These are phyloP conservation scores for Mylabris phalerata DNA, from an alignment of 1,140 invertebrate species.

Conservation along the genomic window DNA sequence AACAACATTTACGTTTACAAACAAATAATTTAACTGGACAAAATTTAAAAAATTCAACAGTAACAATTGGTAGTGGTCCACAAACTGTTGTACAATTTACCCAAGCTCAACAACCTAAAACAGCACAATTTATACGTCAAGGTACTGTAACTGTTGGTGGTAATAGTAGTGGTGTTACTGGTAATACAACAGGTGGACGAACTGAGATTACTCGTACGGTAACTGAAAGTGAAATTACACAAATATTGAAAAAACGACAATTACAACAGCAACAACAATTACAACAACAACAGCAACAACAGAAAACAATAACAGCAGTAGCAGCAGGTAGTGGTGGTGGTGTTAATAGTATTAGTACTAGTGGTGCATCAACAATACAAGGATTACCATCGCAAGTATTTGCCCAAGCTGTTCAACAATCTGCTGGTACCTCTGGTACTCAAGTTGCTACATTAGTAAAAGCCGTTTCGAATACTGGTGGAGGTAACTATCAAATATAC, in stretches of 20 bases:
- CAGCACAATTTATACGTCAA: constrained; percentile 30
- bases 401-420: constrained; percentile 48
- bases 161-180: background rate
- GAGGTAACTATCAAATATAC: constrained; percentile 18
- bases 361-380: constrained; percentile 32
- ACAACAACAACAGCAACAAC: constrained; percentile 45
- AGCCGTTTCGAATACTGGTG: constrained; percentile 45
- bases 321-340: constrained; percentile 29
- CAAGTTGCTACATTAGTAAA: constrained; percentile 56
- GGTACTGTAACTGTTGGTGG: background rate
- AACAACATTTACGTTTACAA: constrained; percentile 42
- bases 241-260: constrained; percentile 61
- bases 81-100: constrained; percentile 39
- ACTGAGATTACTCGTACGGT: constrained; percentile 49
- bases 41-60: constrained; percentile 35
- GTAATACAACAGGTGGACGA: constrained; percentile 32
- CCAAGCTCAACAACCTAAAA: constrained; percentile 31
- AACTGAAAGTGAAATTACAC: constrained; percentile 62
- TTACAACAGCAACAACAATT: constrained; percentile 51
- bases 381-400: constrained; percentile 50
- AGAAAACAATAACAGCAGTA: constrained; percentile 43
- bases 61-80: constrained; percentile 37
- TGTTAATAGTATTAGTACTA: background rate
- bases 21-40: constrained; percentile 39
- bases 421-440: constrained; percentile 40